Evolutionary conservation across 2,888 invertebrate genomes (phyloP).

Genomic region (Apamea sordens): DNA sequence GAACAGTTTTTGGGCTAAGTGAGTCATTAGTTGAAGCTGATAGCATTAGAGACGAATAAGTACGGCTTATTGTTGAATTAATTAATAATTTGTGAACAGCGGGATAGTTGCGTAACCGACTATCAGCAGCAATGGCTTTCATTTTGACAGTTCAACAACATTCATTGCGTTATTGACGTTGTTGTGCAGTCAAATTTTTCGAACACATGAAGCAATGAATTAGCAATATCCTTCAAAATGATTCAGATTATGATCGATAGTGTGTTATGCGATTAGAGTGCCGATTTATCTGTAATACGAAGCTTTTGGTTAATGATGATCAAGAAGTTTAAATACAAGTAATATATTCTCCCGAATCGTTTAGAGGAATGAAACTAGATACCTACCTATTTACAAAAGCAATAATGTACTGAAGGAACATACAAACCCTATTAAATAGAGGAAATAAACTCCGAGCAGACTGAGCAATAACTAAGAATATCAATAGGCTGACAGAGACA

Average conservation of each 20-base stretch:
- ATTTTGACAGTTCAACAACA: not conserved
- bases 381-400: not conserved
- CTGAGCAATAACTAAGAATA: constrained; percentile 42
- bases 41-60: not conserved
- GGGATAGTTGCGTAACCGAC: not conserved
- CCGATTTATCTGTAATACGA: not conserved
- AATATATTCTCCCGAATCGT: not conserved
- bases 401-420: constrained; percentile 4
- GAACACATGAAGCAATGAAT: not conserved
- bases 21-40: constrained; percentile 28
- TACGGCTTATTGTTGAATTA: not conserved
- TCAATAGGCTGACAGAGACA: constrained; percentile 50
- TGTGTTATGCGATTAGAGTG: not conserved
- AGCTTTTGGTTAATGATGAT: not conserved
- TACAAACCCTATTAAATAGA: not conserved
- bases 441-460: constrained; percentile 28
- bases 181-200: not conserved
- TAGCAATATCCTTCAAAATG: not conserved
- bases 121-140: not conserved
- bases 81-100: not conserved
- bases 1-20: constrained; percentile 37
- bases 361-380: not conserved
- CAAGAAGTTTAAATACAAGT: not conserved
- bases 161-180: not conserved
- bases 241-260: not conserved